A percentile compares a stretch with the other conserved stretches of the same genome.
Evolutionary conservation across 2,888 invertebrate species (phyloP).

Genomic region (Coremacera marginata): DNA sequence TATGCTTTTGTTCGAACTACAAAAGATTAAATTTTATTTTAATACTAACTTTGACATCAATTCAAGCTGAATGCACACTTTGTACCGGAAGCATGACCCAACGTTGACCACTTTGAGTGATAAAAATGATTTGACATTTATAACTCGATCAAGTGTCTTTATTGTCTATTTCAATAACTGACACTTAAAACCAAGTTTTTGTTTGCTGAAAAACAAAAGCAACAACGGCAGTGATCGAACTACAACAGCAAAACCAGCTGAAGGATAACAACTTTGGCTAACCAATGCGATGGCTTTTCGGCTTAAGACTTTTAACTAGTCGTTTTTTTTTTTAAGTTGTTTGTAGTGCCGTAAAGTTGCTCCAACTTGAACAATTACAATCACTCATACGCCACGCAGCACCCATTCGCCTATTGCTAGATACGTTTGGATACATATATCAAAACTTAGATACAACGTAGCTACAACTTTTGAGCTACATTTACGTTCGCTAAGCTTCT

Average conservation of each 20-base stretch:
- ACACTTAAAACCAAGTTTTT: no score
- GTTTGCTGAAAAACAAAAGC: background rate
- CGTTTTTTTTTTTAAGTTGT: background rate
- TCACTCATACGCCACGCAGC: slow-evolving; percentile 12
- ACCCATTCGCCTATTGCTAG: background rate
- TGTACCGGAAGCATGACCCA: slow-evolving; percentile 5
- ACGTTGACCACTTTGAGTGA: background rate
- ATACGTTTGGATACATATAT: background rate
- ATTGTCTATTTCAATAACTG: no score
- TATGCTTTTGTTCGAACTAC: no score
- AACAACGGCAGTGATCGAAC: background rate
- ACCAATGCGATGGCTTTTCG: background rate
- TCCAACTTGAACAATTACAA: background rate
- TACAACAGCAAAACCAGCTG: background rate
- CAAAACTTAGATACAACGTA: background rate
- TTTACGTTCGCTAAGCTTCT: no score
- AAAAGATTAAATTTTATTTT: no score
- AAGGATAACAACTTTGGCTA: slow-evolving; percentile 26
- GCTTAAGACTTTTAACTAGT: background rate
- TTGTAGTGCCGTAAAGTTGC: background rate
- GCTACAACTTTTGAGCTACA: background rate
- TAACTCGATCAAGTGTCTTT: no score
- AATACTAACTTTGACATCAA: no score
- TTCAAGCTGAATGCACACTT: background rate
- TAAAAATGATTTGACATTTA: background rate